Conservation (phyloP, 2,888 invertebrate genomes). For the Apantesis nais region DNA sequence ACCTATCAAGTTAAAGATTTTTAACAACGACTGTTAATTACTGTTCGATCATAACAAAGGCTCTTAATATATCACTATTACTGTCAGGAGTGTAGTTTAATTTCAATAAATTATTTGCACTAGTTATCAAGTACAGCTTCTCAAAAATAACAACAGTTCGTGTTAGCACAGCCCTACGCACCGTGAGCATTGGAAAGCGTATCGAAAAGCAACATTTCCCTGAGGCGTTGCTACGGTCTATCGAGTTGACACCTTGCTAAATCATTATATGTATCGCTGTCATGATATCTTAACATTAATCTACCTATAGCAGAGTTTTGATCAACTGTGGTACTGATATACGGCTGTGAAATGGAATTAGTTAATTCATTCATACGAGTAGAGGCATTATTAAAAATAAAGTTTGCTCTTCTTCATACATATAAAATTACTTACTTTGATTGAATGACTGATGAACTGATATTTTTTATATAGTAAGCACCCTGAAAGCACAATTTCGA, state of each 20-base stretch:
- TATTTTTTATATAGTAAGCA: background rate
- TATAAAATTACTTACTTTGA: background rate
- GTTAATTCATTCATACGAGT: background rate
- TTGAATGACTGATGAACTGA: background rate
- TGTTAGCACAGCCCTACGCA: conserved; percentile 21
- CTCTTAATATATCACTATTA: background rate
- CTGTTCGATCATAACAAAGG: background rate
- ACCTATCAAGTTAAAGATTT: background rate
- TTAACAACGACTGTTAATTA: background rate
- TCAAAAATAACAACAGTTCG: background rate
- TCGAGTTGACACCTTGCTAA: conserved; percentile 48
- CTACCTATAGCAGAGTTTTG: background rate
- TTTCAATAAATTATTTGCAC: background rate
- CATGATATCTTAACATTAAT: conserved; percentile 21
- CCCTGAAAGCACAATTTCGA: too few species aligned
- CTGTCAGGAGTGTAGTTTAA: background rate
- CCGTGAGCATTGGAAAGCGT: conserved; percentile 55
- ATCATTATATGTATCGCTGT: conserved; percentile 29
- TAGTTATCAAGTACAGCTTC: conserved; percentile 3
- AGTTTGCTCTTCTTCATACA: background rate
- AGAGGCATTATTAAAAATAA: background rate
- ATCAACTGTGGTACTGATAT: background rate
- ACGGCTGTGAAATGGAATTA: background rate
- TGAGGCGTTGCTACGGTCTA: conserved; percentile 50
- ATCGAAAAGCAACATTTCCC: conserved; percentile 57